Evolutionary conservation across 1,140 invertebrate species (phyloP).

Genomic region (Drosophila melanica): DNA sequence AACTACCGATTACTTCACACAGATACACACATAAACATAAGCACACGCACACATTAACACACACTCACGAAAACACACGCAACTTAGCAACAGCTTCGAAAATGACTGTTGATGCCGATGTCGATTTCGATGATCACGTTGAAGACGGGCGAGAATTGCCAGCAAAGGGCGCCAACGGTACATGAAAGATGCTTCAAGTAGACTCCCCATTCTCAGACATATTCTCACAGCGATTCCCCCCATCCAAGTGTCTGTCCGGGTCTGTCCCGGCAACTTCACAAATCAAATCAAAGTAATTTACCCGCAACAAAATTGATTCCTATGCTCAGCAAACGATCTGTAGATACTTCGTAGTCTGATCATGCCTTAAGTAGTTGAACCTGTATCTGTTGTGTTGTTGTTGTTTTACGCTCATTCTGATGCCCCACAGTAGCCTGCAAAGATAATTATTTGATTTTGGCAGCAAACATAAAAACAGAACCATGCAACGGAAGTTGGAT

Average conservation of each 20-base stretch:
- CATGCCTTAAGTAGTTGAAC: constrained; percentile 22
- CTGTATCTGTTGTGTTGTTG: constrained; percentile 16
- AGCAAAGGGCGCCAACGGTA: constrained; percentile 72
- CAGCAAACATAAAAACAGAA: constrained; percentile 1
- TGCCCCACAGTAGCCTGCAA: constrained; percentile 16
- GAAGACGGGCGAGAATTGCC: constrained; percentile 68
- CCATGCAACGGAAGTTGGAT: constrained; percentile 56
- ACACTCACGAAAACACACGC: constrained; percentile 19
- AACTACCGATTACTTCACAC: constrained; percentile 77
- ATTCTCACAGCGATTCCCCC: neutral
- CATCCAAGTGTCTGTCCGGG: neutral
- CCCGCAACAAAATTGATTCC: constrained; percentile 60
- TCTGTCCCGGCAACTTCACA: constrained; percentile 48
- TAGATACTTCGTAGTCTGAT: constrained; percentile 29
- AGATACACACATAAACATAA: constrained; percentile 38
- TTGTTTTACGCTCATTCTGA: neutral
- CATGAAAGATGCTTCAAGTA: constrained; percentile 60
- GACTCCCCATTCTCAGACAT: constrained; percentile 27
- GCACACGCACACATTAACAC: constrained; percentile 10
- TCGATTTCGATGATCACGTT: constrained; percentile 70
- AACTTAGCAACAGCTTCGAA: constrained; percentile 27
- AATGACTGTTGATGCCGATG: constrained; percentile 48
- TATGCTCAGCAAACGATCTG: constrained; percentile 27
- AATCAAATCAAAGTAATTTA: constrained; percentile 78
- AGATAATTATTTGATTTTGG: constrained; percentile 44